Evolutionary conservation across 35 echinoderm and acorn worm species (phyloP).

Genomic region (Heliocidaris tuberculata): DNA sequence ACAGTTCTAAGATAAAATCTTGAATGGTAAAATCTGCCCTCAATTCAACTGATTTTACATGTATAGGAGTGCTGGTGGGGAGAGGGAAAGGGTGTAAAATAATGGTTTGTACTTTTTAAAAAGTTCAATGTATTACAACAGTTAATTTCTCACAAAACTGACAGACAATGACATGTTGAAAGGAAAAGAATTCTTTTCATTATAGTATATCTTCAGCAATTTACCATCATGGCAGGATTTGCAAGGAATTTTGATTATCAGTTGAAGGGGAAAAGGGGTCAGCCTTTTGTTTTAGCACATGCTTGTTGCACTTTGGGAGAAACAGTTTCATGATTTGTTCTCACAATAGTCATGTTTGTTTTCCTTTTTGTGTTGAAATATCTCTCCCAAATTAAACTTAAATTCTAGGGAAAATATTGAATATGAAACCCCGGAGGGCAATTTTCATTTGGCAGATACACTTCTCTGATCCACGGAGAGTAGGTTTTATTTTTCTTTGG

Average conservation of each 20-base stretch:
- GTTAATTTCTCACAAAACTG: not conserved
- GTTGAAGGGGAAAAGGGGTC: not conserved
- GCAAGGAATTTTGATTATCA: conserved; percentile 28
- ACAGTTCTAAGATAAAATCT: not conserved
- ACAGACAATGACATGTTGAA: conserved; percentile 2
- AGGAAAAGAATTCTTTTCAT: not conserved
- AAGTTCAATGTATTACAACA: not conserved
- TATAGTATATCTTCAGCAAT: not conserved
- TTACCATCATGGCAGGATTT: not conserved
- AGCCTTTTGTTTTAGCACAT: conserved; percentile 13
- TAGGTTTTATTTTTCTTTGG: conserved; percentile 51
- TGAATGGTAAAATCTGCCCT: not conserved
- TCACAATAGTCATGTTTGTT: conserved; percentile 50
- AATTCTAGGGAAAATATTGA: conserved; percentile 46
- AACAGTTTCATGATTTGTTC: conserved; percentile 21
- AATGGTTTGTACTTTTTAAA: not conserved
- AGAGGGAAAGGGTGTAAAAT: not conserved
- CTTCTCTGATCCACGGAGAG: conserved; percentile 24
- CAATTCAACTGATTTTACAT: not conserved
- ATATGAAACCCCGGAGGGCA: conserved; percentile 20
- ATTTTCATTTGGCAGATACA: conserved; percentile 51
- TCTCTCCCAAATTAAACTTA: conserved; percentile 36
- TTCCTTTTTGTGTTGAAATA: conserved; percentile 47
- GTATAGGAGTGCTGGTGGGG: no score
- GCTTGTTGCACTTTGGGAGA: conserved; percentile 24